Base-by-base conservation (phyloP, 2,888 invertebrate species). In the Drosophila imparisetae region DNA sequence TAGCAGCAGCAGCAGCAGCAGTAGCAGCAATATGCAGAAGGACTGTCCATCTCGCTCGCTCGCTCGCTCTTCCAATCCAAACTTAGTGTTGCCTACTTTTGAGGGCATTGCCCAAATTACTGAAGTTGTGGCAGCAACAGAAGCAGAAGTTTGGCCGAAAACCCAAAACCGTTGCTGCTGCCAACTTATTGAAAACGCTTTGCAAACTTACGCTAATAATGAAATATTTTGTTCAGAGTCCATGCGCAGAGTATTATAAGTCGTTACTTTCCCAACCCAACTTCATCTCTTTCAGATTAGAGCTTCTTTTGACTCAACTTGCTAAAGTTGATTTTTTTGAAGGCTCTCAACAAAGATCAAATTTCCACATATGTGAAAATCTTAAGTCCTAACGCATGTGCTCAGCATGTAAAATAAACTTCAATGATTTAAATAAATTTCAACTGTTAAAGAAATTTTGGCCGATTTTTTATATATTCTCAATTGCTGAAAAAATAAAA, bases 151-250 rank as follows among this genome's bases (percentile, higher is more conserved):
- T 80, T 75, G 72, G 55, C 30, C 40, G n/a, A 27, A 64, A 53
- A 36, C 63, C 42, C 24, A 65, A 77, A 62, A 52, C 64, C 61
- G 53, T 62, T 78, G 48, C 72, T 72, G 66, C 59, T 24, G 21
- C 58, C 55, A 81, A 81, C 69, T 78, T 79, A 79, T 81, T 81
- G 73, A 81, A 81, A 72, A 81, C 68, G 52, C 48, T 60, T 45
- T 13, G 32, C 60, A 60, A 77, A 75, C 80, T 77, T 80, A 49
- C 45, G 70, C 60, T 57, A 62, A 75, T 49, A 65, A 62, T 49
- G 34, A 70, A 55, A 27, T 15, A 36, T 45, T 53, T 66, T 67
- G 48, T 67, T 40, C 29, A 52, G 45, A 36, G 40, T 36, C 38
- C 53, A 45, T 45, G 45, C 29, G 52, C 29, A 36, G 66, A 24